Evolutionary conservation across 2,888 invertebrate genomes (phyloP), one percentile per base, ranked within the genome.

Genomic region (Apamea anceps): DNA sequence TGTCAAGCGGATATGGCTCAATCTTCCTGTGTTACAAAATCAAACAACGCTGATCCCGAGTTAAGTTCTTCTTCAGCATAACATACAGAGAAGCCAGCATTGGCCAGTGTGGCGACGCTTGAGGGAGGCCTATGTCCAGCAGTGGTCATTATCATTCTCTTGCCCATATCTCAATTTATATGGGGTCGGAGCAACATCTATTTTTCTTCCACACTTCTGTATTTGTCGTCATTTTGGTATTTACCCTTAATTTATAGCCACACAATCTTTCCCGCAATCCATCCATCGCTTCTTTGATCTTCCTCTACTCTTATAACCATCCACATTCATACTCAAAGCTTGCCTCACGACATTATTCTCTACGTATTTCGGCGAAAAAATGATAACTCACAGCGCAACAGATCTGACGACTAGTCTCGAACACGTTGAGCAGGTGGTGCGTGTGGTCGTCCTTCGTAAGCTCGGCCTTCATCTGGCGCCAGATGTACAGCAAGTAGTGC

Each of bases 401-500:
- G 63, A 99, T 95, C 62, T 98, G 97, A 1, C 97, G 98, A 92
- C 99, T 99, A 57, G 97, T 97, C 75, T 98, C 97, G 90, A 98
- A 98, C 0, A 98, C 99, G 0, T 98, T 97, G 74, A 97, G 94
- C 25, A 99, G 93, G 2, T 98, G 92, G 89, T 98, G 98, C 0
- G 96, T 95, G 71, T 97, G 95, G 7, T 97, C 89, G 4, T 67
- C 71, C 4, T 85, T 85, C 62, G 99, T 93, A 63, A 99, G 96
- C 78, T 98, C 98, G 87, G 98, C 98, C 79, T 97, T 98, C 96
- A 99, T 95, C 63, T 97, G 95, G 80, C 99, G 98, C 96, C 99
- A 99, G 85, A 99, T 98, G 93, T 99, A 99, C 8, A 99, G 97
- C 81, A 99, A 96, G 94, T 99, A 99, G 95, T 99, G 99, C 0